Base-by-base conservation (phyloP, 2,888 invertebrate genomes). In the Cephus spinipes region DNA sequence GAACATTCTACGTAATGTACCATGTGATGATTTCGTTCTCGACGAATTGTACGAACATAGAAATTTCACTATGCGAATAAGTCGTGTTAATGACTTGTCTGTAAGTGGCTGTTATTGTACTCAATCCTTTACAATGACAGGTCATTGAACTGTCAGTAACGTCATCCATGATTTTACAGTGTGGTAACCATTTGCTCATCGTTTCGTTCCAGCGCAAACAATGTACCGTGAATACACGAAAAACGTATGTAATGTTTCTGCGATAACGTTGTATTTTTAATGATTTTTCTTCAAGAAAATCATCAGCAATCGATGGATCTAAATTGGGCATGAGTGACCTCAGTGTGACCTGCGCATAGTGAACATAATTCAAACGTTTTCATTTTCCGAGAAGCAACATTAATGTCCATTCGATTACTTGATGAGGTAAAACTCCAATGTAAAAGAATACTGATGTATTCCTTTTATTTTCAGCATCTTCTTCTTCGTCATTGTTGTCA, bases 401-500 rank as follows among this genome's bases (percentile, higher is more conserved):
- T 31, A 69, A 12, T 35, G 23, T 31, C 30, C 23, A 23, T 33
- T 68, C 35, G 15, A 23, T 77, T 68, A 78, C 78, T 68, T 75
- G 75, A 78, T 78, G 78, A n/a, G 78, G 78, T 35, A 78, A 75
- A 71, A 78, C 34, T 15, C 75, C 78, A 31, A 78, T 55, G 69
- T 75, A 73, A 55, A 75, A 78, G 33, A 34, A 78, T 30, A 74
- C 33, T 33, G 33, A 33, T 74, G 30, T 30, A 73, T 77, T 40
- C 33, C 15, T 74, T 4, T 69, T 12, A 69, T 69, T 36, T n/a
- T 69, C 40, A 74, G 74, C 33, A n/a, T 75, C 55, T 4, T 69
- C n/a, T 32, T 30, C 69, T 12, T 32, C 69, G 30, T 69, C 11
- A 69, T 30, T 6, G 30, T 31, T 69, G 11, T 30, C 69, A 30